Evolutionary conservation across 2,888 invertebrate species (phyloP).

Genomic region (Apamea monoglypha): DNA sequence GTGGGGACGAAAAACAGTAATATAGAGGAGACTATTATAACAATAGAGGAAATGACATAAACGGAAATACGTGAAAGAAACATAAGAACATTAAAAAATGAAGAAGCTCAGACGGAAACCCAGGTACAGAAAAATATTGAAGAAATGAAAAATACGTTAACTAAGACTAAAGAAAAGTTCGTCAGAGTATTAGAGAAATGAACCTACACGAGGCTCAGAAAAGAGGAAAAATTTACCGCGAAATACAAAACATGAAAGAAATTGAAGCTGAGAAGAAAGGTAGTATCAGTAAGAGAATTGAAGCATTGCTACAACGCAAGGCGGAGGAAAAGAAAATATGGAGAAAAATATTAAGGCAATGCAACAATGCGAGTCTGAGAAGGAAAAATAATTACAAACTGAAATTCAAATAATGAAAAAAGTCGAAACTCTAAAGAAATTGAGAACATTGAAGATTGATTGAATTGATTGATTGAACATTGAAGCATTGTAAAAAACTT

Average conservation of each 20-base stretch:
- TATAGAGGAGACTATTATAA: neutral
- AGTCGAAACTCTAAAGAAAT: neutral
- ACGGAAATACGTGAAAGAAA: constrained; percentile 2
- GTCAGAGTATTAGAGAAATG: neutral
- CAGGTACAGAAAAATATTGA: constrained; percentile 6
- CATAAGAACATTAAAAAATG: neutral
- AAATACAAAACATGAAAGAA: neutral
- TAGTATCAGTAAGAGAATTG: neutral
- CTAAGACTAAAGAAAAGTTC: neutral
- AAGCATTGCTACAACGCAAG: neutral
- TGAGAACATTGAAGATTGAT: too few species aligned
- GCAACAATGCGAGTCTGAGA: neutral
- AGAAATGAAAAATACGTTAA: neutral
- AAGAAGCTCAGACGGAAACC: neutral
- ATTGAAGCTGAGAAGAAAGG: neutral
- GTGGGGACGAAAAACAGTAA: neutral
- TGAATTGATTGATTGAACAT: too few species aligned
- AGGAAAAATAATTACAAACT: neutral
- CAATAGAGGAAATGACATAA: neutral
- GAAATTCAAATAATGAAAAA: neutral
- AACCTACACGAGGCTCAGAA: neutral
- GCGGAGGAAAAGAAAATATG: neutral
- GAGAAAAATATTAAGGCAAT: neutral
- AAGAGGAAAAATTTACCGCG: neutral
- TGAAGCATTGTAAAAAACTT: neutral